These are phyloP conservation scores for Eupithecia abbreviata DNA, from an alignment of 2,888 invertebrate genomes.

Conservation along the genomic window DNA sequence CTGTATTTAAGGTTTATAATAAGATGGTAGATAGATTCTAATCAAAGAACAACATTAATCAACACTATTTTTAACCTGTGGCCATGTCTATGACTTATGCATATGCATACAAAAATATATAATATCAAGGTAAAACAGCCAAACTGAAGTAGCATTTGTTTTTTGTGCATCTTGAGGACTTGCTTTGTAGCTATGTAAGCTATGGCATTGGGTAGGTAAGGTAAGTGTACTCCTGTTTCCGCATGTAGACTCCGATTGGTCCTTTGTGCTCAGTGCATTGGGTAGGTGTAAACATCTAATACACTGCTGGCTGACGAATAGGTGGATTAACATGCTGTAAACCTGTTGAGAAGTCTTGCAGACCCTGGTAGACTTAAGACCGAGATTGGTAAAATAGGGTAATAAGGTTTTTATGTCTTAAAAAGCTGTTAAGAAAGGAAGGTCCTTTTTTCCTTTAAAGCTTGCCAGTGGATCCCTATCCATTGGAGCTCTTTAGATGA, in stretches of 20 bases:
- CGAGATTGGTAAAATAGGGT: neutral
- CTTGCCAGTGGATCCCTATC: too few species aligned
- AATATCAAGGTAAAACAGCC: neutral
- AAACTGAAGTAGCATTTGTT: neutral
- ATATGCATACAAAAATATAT: too few species aligned
- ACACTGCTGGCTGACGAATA: neutral
- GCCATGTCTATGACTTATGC: too few species aligned
- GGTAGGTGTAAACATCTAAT: neutral
- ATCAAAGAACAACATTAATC: neutral
- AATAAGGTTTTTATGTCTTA: too few species aligned
- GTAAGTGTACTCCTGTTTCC: too few species aligned
- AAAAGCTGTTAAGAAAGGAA: too few species aligned
- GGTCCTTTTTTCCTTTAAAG: too few species aligned
- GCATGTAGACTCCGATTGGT: too few species aligned
- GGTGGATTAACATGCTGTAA: neutral
- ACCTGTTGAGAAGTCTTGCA: neutral
- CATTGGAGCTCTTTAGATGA: too few species aligned
- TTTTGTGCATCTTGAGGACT: neutral
- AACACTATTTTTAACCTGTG: too few species aligned
- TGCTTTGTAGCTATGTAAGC: neutral
- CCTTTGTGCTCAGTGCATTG: neutral
- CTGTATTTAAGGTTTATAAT: too few species aligned
- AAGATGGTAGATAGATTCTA: neutral
- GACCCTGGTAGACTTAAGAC: too few species aligned
- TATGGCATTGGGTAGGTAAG: neutral